A percentile compares a stretch with the other conserved stretches of the same genome.
Conservation (phyloP, 2,888 invertebrate species). For the Pammene fasciana region DNA sequence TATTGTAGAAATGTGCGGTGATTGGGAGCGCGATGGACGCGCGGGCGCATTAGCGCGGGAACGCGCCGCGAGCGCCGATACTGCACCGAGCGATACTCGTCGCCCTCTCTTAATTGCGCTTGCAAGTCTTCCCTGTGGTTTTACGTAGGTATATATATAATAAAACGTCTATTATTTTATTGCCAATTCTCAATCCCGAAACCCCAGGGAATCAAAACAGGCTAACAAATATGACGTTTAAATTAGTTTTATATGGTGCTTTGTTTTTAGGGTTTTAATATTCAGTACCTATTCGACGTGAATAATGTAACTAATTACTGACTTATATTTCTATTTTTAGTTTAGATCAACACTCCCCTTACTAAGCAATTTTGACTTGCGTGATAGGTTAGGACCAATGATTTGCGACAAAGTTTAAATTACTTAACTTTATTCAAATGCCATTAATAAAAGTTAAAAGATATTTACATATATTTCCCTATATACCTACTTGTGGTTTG, state of each 20-base stretch:
- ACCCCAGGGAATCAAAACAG: too few relatives aligned
- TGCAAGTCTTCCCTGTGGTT: not conserved
- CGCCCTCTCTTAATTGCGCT: constrained; percentile 33
- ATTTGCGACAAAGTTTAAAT: constrained; percentile 15
- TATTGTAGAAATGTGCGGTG: constrained; percentile 22
- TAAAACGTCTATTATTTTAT: not conserved
- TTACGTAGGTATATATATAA: not conserved
- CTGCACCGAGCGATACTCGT: constrained; percentile 18
- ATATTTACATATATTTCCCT: not conserved
- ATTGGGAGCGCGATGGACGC: constrained; percentile 37
- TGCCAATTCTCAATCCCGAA: too few relatives aligned
- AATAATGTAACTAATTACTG: too few relatives aligned
- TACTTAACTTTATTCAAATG: constrained; percentile 8
- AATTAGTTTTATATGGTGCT: too few relatives aligned
- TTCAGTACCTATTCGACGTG: too few relatives aligned
- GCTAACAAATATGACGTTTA: too few relatives aligned
- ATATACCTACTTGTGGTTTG: not conserved
- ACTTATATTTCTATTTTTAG: not conserved
- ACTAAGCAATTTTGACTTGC: constrained; percentile 2
- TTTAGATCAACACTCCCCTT: not conserved
- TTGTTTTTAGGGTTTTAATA: too few relatives aligned
- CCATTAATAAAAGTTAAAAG: not conserved
- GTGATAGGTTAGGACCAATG: constrained; percentile 27
- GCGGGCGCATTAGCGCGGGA: constrained; percentile 39
- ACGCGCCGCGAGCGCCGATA: constrained; percentile 38